A percentile compares a stretch with the other conserved stretches of the same genome.
Evolutionary conservation across 2,113 vertebrate species (phyloP).

Genomic region (Zapus hudsonius): DNA sequence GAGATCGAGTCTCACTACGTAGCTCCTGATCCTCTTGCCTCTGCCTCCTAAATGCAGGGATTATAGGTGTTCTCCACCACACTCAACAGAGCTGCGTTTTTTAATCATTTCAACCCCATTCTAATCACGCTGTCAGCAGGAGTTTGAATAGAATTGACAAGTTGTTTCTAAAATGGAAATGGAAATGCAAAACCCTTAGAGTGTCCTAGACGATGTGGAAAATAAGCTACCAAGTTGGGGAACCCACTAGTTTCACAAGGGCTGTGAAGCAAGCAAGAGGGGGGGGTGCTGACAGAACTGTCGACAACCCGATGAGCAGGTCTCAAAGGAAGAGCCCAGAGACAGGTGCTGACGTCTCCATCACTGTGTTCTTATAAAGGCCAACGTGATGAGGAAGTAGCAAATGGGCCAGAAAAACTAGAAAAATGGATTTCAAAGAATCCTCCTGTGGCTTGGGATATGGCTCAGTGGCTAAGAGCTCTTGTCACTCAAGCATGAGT

Average conservation of each 20-base stretch:
- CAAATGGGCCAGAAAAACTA: constrained; percentile 8
- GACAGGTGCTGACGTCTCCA: too few relatives aligned
- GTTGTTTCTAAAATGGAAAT: background rate
- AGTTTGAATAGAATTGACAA: background rate
- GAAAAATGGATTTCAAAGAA: background rate
- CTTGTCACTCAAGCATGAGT: too few relatives aligned
- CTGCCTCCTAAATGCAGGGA: background rate
- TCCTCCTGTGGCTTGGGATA: too few relatives aligned
- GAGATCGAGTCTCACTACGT: background rate
- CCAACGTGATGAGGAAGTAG: background rate
- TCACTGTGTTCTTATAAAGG: background rate
- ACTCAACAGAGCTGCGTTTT: background rate
- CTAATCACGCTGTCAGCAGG: background rate
- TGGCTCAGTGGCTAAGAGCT: too few relatives aligned
- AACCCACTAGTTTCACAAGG: background rate
- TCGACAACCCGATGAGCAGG: background rate
- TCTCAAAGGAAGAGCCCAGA: background rate
- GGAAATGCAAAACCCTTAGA: background rate
- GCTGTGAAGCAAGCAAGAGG: background rate
- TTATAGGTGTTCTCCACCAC: background rate
- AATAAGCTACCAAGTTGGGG: background rate
- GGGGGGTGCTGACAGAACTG: background rate
- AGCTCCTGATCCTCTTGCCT: background rate
- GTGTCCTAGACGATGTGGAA: background rate
- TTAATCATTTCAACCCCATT: background rate